These are phyloP conservation scores for Sarcophaga rosellei DNA, from an alignment of 2,888 invertebrate genomes.

Conservation along the genomic window DNA sequence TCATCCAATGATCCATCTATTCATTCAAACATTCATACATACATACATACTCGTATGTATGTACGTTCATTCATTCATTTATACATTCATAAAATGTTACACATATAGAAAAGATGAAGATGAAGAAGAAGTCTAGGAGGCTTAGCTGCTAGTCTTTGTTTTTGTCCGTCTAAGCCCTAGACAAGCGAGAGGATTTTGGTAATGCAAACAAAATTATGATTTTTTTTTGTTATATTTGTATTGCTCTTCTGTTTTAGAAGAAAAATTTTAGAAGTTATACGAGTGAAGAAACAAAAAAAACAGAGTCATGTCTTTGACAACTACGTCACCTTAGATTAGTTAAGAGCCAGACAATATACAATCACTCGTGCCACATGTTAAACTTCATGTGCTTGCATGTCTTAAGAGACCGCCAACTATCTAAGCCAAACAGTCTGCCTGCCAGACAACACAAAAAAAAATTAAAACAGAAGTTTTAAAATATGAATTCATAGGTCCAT, in stretches of 20 bases:
- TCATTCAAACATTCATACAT: slow-evolving; percentile 45
- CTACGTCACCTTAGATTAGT: slow-evolving; percentile 69
- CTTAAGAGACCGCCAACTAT: slow-evolving; percentile 64
- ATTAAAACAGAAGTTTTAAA: slow-evolving; percentile 34
- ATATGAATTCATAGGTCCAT: neutral
- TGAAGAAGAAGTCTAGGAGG: slow-evolving; percentile 3
- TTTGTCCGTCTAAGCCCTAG: slow-evolving; percentile 15
- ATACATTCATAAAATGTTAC: slow-evolving; percentile 35
- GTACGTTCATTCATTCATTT: slow-evolving; percentile 2
- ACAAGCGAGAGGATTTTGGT: slow-evolving; percentile 66
- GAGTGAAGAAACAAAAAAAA: slow-evolving; percentile 25
- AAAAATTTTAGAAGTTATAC: slow-evolving; percentile 8
- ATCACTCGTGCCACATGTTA: slow-evolving; percentile 69
- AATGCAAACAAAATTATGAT: slow-evolving; percentile 47
- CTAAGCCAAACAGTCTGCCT: slow-evolving; percentile 35
- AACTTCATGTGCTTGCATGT: slow-evolving; percentile 40
- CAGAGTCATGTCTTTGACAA: slow-evolving; percentile 67
- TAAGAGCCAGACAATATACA: slow-evolving; percentile 59
- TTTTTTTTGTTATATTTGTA: slow-evolving; percentile 13
- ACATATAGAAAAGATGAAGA: neutral
- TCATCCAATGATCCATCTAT: slow-evolving; percentile 26
- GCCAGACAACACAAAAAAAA: neutral
- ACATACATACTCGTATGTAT: neutral
- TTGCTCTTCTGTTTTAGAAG: slow-evolving; percentile 48
- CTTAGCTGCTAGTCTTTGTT: slow-evolving; percentile 26